Conservation (phyloP, 2,113 vertebrate species). For the Toxotes chatareus region DNA sequence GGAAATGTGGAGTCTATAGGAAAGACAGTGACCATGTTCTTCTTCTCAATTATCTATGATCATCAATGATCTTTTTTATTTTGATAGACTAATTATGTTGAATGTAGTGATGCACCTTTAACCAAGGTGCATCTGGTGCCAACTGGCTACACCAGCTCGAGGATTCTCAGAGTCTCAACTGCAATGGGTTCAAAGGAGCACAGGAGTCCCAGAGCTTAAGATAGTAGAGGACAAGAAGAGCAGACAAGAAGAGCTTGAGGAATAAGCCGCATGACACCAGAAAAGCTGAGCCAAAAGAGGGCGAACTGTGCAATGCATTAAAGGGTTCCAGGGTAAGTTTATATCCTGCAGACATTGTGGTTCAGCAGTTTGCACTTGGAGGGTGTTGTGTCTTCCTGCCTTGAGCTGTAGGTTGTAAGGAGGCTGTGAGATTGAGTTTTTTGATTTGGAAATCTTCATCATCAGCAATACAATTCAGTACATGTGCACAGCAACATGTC, state of each 20-base stretch:
- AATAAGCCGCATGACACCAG: constrained; percentile 21
- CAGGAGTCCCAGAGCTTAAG: constrained; percentile 5
- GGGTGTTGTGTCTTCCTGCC: constrained; percentile 2
- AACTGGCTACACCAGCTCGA: neutral
- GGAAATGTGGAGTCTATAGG: neutral
- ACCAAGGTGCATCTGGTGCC: neutral
- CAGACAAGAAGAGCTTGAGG: constrained; percentile 32
- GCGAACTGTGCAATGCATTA: neutral
- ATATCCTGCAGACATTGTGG: constrained; percentile 15
- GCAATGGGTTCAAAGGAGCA: constrained; percentile 24
- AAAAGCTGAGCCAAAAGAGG: constrained; percentile 19
- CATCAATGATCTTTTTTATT: neutral
- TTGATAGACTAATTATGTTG: constrained; percentile 11
- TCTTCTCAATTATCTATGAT: neutral
- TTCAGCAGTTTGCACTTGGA: constrained; percentile 18
- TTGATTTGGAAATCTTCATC: neutral
- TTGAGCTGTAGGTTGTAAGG: constrained; percentile 25
- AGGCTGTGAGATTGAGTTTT: neutral
- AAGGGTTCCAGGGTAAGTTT: constrained; percentile 12
- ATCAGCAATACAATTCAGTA: neutral
- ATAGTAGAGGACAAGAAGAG: constrained; percentile 24
- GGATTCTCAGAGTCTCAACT: constrained; percentile 6
- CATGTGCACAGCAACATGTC: neutral
- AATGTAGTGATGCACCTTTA: neutral
- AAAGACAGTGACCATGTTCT: neutral